Conservation (phyloP, 2,113 vertebrate genomes). For the Saguinus midas region DNA sequence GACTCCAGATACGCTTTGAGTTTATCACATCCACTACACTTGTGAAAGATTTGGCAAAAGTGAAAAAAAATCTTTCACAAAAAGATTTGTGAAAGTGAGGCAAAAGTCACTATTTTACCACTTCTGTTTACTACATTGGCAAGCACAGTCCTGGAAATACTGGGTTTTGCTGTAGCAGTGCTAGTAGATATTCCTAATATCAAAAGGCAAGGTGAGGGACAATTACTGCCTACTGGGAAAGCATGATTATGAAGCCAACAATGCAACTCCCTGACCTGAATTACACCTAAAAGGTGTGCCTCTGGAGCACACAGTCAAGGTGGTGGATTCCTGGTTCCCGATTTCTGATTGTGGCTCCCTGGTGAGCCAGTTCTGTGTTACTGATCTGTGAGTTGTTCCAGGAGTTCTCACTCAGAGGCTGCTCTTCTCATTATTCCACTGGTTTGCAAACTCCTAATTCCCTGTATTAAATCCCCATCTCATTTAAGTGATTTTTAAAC, state of each 20-base stretch:
- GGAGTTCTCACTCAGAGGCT: background rate
- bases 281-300: background rate
- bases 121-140: background rate
- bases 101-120: background rate
- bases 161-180: background rate
- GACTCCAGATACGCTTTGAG: background rate
- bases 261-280: background rate
- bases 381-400: background rate
- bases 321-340: background rate
- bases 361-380: background rate
- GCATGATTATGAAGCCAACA: background rate
- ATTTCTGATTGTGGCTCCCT: background rate
- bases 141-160: background rate
- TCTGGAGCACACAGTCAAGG: too few species aligned
- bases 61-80: too few species aligned
- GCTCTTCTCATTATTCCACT: background rate
- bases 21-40: background rate
- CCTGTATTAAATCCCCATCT: background rate
- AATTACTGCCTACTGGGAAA: background rate
- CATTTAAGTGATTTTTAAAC: background rate
- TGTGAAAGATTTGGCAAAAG: background rate
- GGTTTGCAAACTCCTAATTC: background rate
- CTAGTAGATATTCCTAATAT: background rate
- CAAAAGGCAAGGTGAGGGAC: background rate
- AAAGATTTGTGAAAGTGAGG: background rate